Base-by-base conservation (phyloP, 2,888 invertebrate species). In the Hoplodrina ambigua region DNA sequence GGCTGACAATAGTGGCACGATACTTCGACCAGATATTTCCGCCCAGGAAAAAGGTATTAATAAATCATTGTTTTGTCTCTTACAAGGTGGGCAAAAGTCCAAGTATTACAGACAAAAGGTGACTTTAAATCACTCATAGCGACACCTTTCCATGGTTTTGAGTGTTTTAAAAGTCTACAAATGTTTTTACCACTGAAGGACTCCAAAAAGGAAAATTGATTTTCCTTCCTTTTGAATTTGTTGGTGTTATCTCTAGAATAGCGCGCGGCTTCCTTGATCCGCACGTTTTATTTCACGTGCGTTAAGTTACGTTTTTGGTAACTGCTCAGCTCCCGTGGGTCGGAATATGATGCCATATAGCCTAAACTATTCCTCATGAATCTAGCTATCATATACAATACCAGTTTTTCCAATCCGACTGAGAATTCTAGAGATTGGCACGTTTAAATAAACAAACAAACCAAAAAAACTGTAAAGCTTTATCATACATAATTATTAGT, bases 51-150 rank as follows among this genome's bases (percentile, higher is more conserved):
- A 72, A 55, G 50, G 52, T 77, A 77, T 78, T 65, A 78, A 78
- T 77, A 77, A 65, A 77, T 78, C 78, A 64, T 62, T 64, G 46
- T 55, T 78, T 73, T 37, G 61, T 61, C 58, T 73, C n/a, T 55
- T 74, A 52, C 55, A 64, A 69, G 78, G 78, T 77, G 77, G 77
- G 77, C 77, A 77, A 69, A 54, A 58, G 69, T 77, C 77, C 77
- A 77, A 77, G 49, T 74, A 69, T 74, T 73, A 37, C 49, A 59
- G 55, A 62, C 79, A 74, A 74, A 74, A 65, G 78, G 61, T 57
- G 37, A 52, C 56, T 37, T 25, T 52, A 55, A 41, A 61, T 65
- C 57, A 52, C 54, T 58, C 66, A 53, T 17, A 19, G 44, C n/a
- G 17, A 30, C 20, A 25, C 25, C 17, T 17, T 44, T 56, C 59